These are phyloP conservation scores for Sminthurides bifidus DNA, from an alignment of 1,140 invertebrate genomes.

Conservation along the genomic window DNA sequence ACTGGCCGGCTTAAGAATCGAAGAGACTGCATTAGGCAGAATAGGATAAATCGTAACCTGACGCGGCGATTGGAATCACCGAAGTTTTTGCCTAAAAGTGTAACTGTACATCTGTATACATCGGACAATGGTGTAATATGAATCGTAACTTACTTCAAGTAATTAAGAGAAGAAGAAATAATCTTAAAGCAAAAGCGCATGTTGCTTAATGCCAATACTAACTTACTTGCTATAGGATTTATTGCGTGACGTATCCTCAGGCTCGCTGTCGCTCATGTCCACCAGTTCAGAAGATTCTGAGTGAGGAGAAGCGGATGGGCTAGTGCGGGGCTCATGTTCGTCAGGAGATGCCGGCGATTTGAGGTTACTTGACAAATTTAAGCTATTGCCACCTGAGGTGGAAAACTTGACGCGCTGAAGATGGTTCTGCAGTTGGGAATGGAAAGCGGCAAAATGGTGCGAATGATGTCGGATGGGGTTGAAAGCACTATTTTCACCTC, in stretches of 20 bases:
- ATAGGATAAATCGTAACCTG: too few species aligned
- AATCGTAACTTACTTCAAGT: too few species aligned
- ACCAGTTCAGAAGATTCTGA: slow-evolving; percentile 28
- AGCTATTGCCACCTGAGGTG: not conserved
- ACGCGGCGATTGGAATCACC: too few species aligned
- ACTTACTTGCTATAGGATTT: too few species aligned
- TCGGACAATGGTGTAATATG: too few species aligned
- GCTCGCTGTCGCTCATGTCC: slow-evolving; percentile 31
- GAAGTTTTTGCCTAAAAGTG: too few species aligned
- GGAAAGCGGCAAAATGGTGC: slow-evolving; percentile 12
- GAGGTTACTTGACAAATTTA: slow-evolving; percentile 10
- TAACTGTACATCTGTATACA: too few species aligned
- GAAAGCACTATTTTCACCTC: slow-evolving; percentile 76
- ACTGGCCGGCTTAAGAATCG: too few species aligned
- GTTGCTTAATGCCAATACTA: too few species aligned
- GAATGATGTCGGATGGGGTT: slow-evolving; percentile 42
- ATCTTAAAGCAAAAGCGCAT: too few species aligned
- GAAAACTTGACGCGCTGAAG: slow-evolving; percentile 6
- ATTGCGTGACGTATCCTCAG: slow-evolving; percentile 22
- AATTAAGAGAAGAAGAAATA: too few species aligned
- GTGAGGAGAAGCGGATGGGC: slow-evolving; percentile 21
- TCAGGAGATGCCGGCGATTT: slow-evolving; percentile 14
- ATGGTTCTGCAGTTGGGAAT: slow-evolving; percentile 6
- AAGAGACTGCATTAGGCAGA: too few species aligned
- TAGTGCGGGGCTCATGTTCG: slow-evolving; percentile 15